Evolutionary conservation across 2,888 invertebrate genomes (phyloP), one percentile per base, ranked within the genome.

Genomic region (Harpagoxenus sublaevis): DNA sequence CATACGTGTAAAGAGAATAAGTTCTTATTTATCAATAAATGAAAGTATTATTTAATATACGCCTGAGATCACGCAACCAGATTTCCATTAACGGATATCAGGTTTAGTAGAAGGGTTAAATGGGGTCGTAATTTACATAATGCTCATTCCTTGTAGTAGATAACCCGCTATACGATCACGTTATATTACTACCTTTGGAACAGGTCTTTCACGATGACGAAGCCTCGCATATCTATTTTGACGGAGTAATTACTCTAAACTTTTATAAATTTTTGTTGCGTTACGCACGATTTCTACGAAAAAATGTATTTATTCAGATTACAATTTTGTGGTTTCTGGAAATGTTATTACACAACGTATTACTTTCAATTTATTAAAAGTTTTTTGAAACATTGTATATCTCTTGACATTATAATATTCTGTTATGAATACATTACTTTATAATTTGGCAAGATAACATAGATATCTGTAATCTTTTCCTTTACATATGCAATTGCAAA

Each of bases 11-110:
- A 65, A 65, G 6, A 45, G 15, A 28, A 18, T 18, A 18, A 62
- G 15, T 48, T 28, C 2, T 31, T 48, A 9, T 48, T 23, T 66
- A 18, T 48, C 28, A 66, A 66, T 48, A 3, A 31, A 8, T 66
- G 12, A 23, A 12, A 35, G 2, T 48, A 39, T 28, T 81, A 60
- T 74, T 75, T 55, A n/a, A 75, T 53, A 66, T 63, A 90, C 91
- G 85, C 93, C 93, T 91, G 86, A 84, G 86, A 86, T 87, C 77
- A 84, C 84, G 92, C 93, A 90, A 92, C 92, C 92, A 88, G 87
- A 84, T 90, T 87, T 91, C 84, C 92, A 81, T 79, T 83, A 86
- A 84, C 81, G 92, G 89, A 89, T 81, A 39, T 31, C 74, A 63
- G 28, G 63, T 45, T 74, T 39, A 12, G 12, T 45, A 74, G 42